Evolutionary conservation across 1,140 invertebrate species (phyloP), one percentile per base, ranked within the genome.

Genomic region (Dufourea novaeangliae): DNA sequence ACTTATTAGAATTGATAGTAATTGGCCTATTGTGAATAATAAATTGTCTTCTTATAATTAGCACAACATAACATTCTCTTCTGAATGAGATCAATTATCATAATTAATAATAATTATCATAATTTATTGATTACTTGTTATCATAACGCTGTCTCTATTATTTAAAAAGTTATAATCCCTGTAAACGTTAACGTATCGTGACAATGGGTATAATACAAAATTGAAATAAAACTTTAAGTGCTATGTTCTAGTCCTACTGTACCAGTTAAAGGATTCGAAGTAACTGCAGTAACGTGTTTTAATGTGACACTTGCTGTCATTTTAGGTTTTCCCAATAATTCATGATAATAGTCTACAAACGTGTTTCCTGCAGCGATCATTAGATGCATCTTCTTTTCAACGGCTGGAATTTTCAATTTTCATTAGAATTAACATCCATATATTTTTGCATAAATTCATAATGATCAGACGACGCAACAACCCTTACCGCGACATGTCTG

Each of bases 401-500:
- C 22, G 0, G 52, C 86, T 87, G 57, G 70, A 85, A 88, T 70
- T 70, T 20, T 61, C 57, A 8, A 7, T 8, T 8, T 5, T 37
- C 34, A 8, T 37, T 37, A 37, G 34, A 8, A 37, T 37, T 8
- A n/a, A n/a, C n/a, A n/a, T n/a, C n/a, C n/a, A n/a, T n/a, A n/a
- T n/a, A n/a, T n/a, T n/a, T n/a, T n/a, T n/a, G n/a, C n/a, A n/a
- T n/a, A n/a, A n/a, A n/a, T n/a, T n/a, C n/a, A n/a, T n/a, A n/a
- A n/a, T n/a, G n/a, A 46, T 17, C 1, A 44, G 12, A 44, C 4
- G 12, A 14, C 27, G 29, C 0, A 22, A 8, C 0, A 41, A n/a
- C 1, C 20, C 64, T 57, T 79, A 91, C 93, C 88, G 76, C 79
- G 88, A 79, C 95, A 96, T 2, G 91, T 93, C 8, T 91, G 92